Evolutionary conservation across 2,797 vertebrate species (phyloP).

Genomic region (Mormyrus hasselquistii): DNA sequence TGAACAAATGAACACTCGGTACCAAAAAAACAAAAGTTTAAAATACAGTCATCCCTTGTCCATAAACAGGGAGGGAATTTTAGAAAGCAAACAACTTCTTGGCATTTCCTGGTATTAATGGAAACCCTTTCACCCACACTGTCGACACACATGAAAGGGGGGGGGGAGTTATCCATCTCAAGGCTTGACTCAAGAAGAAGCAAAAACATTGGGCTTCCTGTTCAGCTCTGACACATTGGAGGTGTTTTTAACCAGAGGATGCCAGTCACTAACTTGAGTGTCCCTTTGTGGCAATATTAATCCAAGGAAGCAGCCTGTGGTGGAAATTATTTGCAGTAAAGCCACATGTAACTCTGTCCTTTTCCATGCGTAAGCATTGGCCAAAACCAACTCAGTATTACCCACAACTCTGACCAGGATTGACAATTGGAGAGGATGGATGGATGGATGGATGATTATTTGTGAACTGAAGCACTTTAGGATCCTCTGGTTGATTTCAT

Average conservation of each 20-base stretch:
- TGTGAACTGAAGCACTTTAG: neutral
- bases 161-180: constrained; percentile 31
- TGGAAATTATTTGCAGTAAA: constrained; percentile 35
- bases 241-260: constrained; percentile 32
- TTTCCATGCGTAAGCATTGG: constrained; percentile 1
- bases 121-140: constrained; percentile 36
- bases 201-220: constrained; percentile 47
- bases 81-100: constrained; percentile 43
- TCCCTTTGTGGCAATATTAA: constrained; percentile 27
- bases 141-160: constrained; percentile 33
- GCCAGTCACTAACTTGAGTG: constrained; percentile 30
- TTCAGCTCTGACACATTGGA: constrained; percentile 32
- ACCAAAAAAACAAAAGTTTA: neutral
- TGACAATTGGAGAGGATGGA: neutral
- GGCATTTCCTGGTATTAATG: constrained; percentile 44
- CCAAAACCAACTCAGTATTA: constrained; percentile 29
- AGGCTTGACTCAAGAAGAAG: constrained; percentile 39
- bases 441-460: neutral
- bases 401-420: neutral
- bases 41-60: constrained; percentile 25
- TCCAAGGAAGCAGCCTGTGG: constrained; percentile 27
- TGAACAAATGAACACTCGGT: neutral
- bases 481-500: neutral
- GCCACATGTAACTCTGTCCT: neutral
- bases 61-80: constrained; percentile 33